Evolutionary conservation across 2,113 vertebrate genomes (phyloP).

Genomic region (Chlorodrepanis virens): DNA sequence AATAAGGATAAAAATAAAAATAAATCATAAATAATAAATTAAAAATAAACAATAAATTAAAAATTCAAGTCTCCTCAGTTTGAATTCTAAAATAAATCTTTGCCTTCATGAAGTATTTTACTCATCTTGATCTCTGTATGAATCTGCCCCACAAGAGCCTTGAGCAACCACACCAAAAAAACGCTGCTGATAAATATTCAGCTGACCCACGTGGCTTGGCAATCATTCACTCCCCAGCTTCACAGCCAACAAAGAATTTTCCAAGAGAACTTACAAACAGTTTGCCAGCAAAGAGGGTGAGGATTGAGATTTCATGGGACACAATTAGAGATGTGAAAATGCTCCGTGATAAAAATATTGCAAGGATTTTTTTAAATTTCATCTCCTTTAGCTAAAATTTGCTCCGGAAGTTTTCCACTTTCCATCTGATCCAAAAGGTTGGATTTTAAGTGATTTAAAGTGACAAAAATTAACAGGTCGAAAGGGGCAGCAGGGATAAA

Average conservation of each 20-base stretch:
- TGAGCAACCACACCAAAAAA: background rate
- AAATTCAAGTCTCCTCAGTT: background rate
- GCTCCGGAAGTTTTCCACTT: accelerated
- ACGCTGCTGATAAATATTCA: background rate
- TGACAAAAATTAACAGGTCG: accelerated
- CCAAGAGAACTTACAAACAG: background rate
- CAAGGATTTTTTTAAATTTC: background rate
- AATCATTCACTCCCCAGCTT: background rate
- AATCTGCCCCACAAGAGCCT: background rate
- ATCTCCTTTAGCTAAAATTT: background rate
- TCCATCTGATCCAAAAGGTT: background rate
- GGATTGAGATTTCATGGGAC: background rate
- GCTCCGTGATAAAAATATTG: background rate
- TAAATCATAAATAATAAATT: background rate
- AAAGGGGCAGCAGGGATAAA: background rate
- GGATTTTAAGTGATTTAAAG: background rate
- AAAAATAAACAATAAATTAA: background rate
- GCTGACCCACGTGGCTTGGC: background rate
- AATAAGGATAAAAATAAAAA: no score
- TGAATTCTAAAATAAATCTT: background rate
- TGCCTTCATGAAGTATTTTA: background rate
- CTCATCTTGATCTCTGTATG: background rate
- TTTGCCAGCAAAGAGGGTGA: background rate
- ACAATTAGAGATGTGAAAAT: background rate
- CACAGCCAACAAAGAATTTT: background rate